These are phyloP conservation scores for Bombyx mandarina DNA, from an alignment of 1,140 invertebrate species.

Conservation along the genomic window DNA sequence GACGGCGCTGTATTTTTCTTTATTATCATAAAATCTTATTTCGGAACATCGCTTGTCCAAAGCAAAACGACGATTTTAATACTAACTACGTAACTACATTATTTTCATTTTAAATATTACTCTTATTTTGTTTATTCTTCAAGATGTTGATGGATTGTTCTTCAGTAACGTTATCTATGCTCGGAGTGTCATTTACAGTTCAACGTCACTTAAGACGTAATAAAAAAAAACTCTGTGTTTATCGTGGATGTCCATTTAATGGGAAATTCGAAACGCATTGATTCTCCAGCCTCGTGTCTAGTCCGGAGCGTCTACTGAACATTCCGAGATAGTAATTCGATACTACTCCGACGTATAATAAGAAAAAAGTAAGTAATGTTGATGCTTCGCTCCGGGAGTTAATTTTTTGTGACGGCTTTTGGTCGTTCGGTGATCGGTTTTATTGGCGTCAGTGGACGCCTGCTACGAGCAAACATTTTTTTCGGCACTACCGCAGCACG, in stretches of 20 bases:
- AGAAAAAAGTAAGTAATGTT: constrained; percentile 56
- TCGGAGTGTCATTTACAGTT: constrained; percentile 17
- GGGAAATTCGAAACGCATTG: constrained; percentile 9
- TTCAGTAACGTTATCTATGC: too few species aligned
- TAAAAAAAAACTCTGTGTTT: too few species aligned
- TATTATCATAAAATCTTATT: too few species aligned
- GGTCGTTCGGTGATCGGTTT: constrained; percentile 38
- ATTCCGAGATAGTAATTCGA: constrained; percentile 62
- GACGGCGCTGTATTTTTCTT: too few species aligned
- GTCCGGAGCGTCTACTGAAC: constrained; percentile 22
- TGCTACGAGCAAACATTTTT: constrained; percentile 36
- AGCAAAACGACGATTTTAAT: too few species aligned
- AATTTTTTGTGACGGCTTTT: constrained; percentile 30
- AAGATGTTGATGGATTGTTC: too few species aligned
- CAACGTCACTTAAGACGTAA: constrained; percentile 12
- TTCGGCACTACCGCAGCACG: constrained; percentile 25
- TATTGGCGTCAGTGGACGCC: constrained; percentile 45
- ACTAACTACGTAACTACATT: too few species aligned
- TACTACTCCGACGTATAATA: constrained; percentile 37
- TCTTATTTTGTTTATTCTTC: too few species aligned
- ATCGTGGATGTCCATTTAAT: background rate
- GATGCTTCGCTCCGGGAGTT: constrained; percentile 40
- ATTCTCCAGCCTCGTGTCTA: constrained; percentile 14
- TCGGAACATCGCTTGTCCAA: too few species aligned
- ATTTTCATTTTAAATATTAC: too few species aligned